Evolutionary conservation across 2,113 vertebrate genomes (phyloP), one percentile per base, ranked within the genome.

Genomic region (Sinocyclocheilus rhinocerous): DNA sequence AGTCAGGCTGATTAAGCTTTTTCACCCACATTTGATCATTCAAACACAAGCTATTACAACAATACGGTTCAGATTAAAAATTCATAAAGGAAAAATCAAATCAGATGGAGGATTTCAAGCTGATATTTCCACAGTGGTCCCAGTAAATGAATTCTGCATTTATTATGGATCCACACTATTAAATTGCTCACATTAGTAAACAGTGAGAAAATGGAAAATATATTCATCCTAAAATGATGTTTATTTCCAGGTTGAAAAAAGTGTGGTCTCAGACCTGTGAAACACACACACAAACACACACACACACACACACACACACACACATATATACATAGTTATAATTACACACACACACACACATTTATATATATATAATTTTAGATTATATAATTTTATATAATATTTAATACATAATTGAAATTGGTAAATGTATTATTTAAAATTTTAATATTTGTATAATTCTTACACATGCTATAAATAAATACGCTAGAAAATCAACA

Each of bases 41-140:
- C 11, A 79, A 61, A 39, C 33, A 79, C 55, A 79, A 79, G 11
- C 52, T 55, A 77, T 77, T 59, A 59, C 55, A 61, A 39, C 18
- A 79, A 79, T 36, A 36, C 11, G 22, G 55, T 10, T n/a, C 29
- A 36, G 52, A 79, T 22, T 13, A 75, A 75, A 75, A n/a, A 59
- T 79, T 33, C 29, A 59, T 39, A 22, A 59, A 39, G 55, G 52
- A 59, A 36, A 61, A 29, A 78, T 57, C 15, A 8, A 11, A 36
- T 61, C 18, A 36, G 2, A 61, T 42, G 29, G 22, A 15, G 18
- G 33, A 39, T 79, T 79, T 22, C 33, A 57, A 78, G 29, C 18
- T 20, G 57, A 79, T 42, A n/a, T 79, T 80, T 57, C 18, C 76
- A n/a, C 72, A 20, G 76, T 22, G 76, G 50, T 10, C 48, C 8